phyloP scores from a whole-genome alignment of 2,888 invertebrate genomes.

The Platycheirus albimanus region DNA sequence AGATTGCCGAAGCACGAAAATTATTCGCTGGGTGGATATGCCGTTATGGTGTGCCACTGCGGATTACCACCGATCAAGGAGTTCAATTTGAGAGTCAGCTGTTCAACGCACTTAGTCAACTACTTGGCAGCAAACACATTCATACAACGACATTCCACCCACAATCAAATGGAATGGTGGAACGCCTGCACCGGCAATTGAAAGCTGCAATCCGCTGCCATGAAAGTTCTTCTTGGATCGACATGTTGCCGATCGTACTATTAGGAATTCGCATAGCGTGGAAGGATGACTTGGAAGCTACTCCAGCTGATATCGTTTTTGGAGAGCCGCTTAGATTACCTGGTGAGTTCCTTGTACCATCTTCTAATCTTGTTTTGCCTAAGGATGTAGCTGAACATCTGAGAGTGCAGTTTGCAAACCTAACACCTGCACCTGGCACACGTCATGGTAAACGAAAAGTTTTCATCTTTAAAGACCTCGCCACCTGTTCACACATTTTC shows the following conservation, averaged over 20 bases:
- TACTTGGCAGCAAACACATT: conserved; percentile 13
- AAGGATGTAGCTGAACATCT: conserved; percentile 3
- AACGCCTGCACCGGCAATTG: too few relatives aligned
- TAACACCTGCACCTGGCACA: neutral
- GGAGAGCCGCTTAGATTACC: too few relatives aligned
- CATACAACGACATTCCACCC: too few relatives aligned
- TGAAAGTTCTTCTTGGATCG: too few relatives aligned
- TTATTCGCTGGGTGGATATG: neutral
- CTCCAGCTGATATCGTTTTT: too few relatives aligned
- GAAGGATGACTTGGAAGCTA: too few relatives aligned
- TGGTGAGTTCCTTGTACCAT: neutral
- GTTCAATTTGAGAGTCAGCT: conserved; percentile 11
- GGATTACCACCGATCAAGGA: conserved; percentile 13
- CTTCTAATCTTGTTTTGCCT: neutral
- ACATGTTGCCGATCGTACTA: too few relatives aligned
- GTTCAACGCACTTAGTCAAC: neutral
- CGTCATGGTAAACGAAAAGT: neutral
- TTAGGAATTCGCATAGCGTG: too few relatives aligned
- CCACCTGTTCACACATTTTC: neutral
- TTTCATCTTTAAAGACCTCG: too few relatives aligned
- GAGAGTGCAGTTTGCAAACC: conserved; percentile 3
- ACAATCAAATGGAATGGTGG: too few relatives aligned
- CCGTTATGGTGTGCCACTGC: conserved; percentile 2
- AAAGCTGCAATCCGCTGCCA: too few relatives aligned
- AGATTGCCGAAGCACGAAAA: neutral